Evolutionary conservation across 2,888 invertebrate species (phyloP), one percentile per base, ranked within the genome.

Genomic region (Apoderus coryli): DNA sequence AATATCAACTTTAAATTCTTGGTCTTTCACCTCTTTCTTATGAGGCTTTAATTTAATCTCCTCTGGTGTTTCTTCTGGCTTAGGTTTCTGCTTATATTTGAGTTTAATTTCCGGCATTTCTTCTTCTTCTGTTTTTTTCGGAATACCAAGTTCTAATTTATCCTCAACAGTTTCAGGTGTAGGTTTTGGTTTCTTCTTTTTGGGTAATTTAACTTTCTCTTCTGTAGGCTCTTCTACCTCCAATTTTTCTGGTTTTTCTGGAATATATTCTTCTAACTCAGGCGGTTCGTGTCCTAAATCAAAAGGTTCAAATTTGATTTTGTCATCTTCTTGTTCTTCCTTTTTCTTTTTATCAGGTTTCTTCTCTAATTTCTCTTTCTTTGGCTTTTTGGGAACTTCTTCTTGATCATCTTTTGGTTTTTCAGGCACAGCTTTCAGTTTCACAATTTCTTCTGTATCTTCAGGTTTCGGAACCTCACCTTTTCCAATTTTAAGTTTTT

Each of bases 71-170:
- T 45, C 44, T 32, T 48, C 46, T 25, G 49, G 52, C 34, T 50
- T 50, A 29, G 51, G 52, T 36, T 53, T 53, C 35, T 53, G 44
- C 39, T 52, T 41, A 37, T 50, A 47, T 48, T 49, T 43, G 16
- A 62, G 54, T 36, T 57, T 59, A 6, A 63, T 49, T 31, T 59
- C 59, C 2, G 56, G 52, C 32, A 54, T 50, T 32, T 59, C 55
- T 22, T 58, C 56, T 38, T 54, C 48, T 41, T 38, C 38, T 25
- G 30, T 49, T 44, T 31, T 39, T 40, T 51, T 53, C 4, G 53
- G 53, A 28, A 38, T 44, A 14, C 53, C 54, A 31, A 45, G 48
- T 31, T 42, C 40, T 5, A 52, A 25, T 25, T 39, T 36, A 25
- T 24, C 32, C 41, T 52, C 41, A 27, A 45, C 42, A 7, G 40